phyloP scores from a whole-genome alignment of 2,797 vertebrate genomes.

The Leptatherina wallacei region DNA sequence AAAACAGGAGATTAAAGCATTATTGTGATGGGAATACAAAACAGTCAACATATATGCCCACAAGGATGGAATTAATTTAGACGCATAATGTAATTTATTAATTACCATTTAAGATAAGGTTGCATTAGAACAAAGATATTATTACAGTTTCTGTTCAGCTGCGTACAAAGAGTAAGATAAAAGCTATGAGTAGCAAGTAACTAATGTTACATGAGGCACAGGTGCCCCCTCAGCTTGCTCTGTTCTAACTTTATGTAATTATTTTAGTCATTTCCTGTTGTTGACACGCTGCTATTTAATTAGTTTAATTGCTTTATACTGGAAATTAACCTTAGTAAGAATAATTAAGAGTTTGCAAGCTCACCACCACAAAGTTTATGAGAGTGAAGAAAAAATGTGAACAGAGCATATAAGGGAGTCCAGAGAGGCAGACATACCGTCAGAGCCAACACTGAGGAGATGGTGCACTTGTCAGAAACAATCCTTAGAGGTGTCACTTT shows the following conservation, averaged over 20 bases:
- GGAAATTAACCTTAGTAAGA: slow-evolving; percentile 9
- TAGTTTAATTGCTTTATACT: neutral
- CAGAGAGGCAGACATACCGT: neutral
- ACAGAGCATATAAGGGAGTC: neutral
- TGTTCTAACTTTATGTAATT: neutral
- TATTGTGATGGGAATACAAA: slow-evolving; percentile 21
- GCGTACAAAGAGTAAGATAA: neutral
- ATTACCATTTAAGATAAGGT: neutral
- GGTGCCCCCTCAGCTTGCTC: neutral
- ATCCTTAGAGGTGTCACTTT: slow-evolving; percentile 39
- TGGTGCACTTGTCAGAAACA: slow-evolving; percentile 34
- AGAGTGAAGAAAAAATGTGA: slow-evolving; percentile 14
- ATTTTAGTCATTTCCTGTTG: slow-evolving; percentile 6
- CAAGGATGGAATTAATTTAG: neutral
- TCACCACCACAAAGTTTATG: slow-evolving; percentile 1
- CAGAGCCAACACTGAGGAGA: slow-evolving; percentile 1
- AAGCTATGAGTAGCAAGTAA: neutral
- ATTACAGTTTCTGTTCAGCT: neutral
- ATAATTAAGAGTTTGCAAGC: neutral
- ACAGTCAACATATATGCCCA: neutral
- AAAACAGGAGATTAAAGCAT: slow-evolving; percentile 24
- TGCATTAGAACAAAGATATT: neutral
- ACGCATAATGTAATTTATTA: neutral
- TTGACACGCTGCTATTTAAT: slow-evolving; percentile 5
- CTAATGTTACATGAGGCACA: neutral